These are phyloP conservation scores for Enteromius anoplus DNA, from an alignment of 2,797 vertebrate genomes.

Conservation along the genomic window DNA sequence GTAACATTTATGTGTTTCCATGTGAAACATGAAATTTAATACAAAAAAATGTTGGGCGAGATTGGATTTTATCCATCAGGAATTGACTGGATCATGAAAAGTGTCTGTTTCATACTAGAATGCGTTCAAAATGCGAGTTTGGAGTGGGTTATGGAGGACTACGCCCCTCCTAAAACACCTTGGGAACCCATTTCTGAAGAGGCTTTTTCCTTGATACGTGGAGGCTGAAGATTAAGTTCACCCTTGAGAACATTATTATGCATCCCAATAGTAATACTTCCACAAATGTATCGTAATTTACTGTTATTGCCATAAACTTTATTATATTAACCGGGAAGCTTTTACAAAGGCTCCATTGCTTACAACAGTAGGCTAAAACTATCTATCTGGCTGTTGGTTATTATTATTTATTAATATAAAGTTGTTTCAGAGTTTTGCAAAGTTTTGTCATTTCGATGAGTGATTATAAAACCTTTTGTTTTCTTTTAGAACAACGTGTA, in stretches of 20 bases:
- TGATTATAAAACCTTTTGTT: neutral
- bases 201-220: neutral
- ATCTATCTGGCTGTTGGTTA: neutral
- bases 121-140: slow-evolving; percentile 20
- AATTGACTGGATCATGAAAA: slow-evolving; percentile 18
- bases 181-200: neutral
- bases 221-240: slow-evolving; percentile 9
- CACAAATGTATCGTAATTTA: neutral
- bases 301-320: neutral
- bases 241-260: neutral
- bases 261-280: neutral
- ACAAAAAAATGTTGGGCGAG: neutral
- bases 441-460: neutral
- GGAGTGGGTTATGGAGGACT: neutral
- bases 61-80: neutral
- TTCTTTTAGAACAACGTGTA: neutral
- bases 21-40: slow-evolving; percentile 6
- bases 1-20: neutral
- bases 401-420: slow-evolving; percentile 1
- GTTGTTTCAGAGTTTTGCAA: neutral
- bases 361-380: neutral
- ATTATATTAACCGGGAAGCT: slow-evolving; percentile 11
- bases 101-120: neutral
- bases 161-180: slow-evolving; percentile 3
- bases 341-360: neutral